These are phyloP conservation scores for Noturus placidus DNA, from an alignment of 2,113 vertebrate species.

Conservation along the genomic window DNA sequence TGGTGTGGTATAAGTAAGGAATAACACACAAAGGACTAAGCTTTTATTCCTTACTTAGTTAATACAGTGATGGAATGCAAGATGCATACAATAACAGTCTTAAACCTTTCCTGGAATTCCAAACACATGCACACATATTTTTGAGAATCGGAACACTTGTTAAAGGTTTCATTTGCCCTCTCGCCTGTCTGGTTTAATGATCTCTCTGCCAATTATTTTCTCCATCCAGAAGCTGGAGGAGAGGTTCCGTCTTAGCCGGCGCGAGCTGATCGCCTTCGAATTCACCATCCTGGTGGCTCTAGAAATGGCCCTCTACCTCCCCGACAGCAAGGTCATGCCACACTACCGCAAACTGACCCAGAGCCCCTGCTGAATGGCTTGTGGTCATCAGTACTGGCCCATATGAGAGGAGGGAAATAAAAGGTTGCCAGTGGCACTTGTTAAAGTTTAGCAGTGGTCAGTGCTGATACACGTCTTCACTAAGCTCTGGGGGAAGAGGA, in stretches of 20 bases:
- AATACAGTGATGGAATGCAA: neutral
- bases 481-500: neutral
- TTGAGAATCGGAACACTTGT: neutral
- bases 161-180: neutral
- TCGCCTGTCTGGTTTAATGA: neutral
- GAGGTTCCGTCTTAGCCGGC: constrained; percentile 88
- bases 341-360: constrained; percentile 90
- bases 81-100: neutral
- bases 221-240: constrained; percentile 89
- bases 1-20: neutral
- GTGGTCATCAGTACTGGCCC: neutral
- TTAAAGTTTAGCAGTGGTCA: constrained; percentile 11
- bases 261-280: constrained; percentile 91
- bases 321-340: constrained; percentile 91
- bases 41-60: neutral
- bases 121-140: neutral
- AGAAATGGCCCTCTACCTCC: constrained; percentile 95
- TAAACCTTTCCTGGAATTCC: neutral
- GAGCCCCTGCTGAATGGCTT: constrained; percentile 19
- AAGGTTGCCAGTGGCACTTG: too few species aligned
- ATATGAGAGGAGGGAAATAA: neutral
- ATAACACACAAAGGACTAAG: neutral
- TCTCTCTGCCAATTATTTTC: constrained; percentile 15
- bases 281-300: constrained; percentile 96
- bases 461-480: neutral